These are phyloP conservation scores for Rhyacichthys aspro DNA, from an alignment of 2,797 vertebrate species.

Conservation along the genomic window DNA sequence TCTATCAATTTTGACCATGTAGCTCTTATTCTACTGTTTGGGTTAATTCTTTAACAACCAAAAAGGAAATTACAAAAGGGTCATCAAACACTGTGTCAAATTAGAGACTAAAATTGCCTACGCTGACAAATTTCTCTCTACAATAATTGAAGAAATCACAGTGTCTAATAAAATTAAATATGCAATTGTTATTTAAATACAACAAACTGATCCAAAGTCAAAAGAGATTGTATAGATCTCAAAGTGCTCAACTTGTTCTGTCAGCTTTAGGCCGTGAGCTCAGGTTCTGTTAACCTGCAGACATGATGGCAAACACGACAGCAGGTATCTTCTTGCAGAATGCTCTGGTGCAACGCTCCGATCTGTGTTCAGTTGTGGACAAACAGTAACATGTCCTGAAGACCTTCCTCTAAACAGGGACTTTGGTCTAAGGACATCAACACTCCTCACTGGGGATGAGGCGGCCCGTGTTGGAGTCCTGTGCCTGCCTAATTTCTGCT, in stretches of 20 bases:
- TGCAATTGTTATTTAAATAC: too few relatives aligned
- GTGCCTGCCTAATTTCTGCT: background rate
- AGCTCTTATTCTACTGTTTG: too few relatives aligned
- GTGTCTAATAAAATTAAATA: too few relatives aligned
- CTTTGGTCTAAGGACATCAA: background rate
- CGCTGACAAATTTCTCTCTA: background rate
- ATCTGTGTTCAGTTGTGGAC: background rate
- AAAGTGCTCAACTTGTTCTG: too few relatives aligned
- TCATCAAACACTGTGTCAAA: background rate
- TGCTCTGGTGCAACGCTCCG: background rate
- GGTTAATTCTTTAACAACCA: too few relatives aligned
- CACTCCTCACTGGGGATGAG: background rate
- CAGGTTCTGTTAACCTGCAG: slow-evolving; percentile 32
- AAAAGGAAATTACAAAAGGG: background rate
- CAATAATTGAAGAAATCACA: too few relatives aligned
- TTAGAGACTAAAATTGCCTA: background rate
- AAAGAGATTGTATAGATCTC: too few relatives aligned
- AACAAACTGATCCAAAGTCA: too few relatives aligned
- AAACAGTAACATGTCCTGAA: background rate
- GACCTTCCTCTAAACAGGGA: background rate
- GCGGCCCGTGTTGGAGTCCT: background rate
- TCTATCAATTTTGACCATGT: background rate
- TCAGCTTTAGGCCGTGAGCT: slow-evolving; percentile 10
- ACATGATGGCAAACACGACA: slow-evolving; percentile 57
- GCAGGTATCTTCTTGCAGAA: slow-evolving; percentile 39